A percentile compares a stretch with the other conserved stretches of the same genome.
Evolutionary conservation across 2,797 vertebrate genomes (phyloP).

Genomic region (Vireo griseus): DNA sequence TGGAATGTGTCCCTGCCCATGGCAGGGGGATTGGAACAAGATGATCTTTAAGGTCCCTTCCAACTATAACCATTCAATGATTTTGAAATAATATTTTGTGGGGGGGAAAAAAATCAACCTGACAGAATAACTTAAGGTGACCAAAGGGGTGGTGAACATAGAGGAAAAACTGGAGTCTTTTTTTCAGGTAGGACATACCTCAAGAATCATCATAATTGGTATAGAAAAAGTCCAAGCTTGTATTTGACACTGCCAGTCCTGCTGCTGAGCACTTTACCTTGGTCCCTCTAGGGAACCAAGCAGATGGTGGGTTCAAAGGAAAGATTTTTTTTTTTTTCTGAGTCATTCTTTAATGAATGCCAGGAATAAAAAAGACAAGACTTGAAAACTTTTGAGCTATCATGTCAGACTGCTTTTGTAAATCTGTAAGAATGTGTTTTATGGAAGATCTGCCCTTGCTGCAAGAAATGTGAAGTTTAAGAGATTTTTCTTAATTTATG

Average conservation of each 20-base stretch:
- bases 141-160: not conserved
- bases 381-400: not conserved
- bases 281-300: not conserved
- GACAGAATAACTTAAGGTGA: not conserved
- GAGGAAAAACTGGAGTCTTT: not conserved
- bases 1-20: not conserved
- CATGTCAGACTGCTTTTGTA: not conserved
- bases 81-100: not conserved
- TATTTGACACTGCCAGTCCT: constrained; percentile 44
- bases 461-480: not conserved
- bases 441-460: not conserved
- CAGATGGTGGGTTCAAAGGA: not conserved
- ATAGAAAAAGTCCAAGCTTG: not conserved
- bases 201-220: not conserved
- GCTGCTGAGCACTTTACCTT: constrained; percentile 31
- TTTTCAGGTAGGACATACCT: not conserved
- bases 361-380: not conserved
- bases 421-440: not conserved
- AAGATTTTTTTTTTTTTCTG: not conserved
- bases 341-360: not conserved
- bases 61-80: not conserved
- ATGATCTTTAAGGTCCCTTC: not conserved
- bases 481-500: constrained; percentile 34
- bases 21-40: not conserved
- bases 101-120: not conserved